Percentiles rank a stretch among this genome's conserved stretches.
Conservation (phyloP, 2,113 vertebrate species). For the Galbula dea region DNA sequence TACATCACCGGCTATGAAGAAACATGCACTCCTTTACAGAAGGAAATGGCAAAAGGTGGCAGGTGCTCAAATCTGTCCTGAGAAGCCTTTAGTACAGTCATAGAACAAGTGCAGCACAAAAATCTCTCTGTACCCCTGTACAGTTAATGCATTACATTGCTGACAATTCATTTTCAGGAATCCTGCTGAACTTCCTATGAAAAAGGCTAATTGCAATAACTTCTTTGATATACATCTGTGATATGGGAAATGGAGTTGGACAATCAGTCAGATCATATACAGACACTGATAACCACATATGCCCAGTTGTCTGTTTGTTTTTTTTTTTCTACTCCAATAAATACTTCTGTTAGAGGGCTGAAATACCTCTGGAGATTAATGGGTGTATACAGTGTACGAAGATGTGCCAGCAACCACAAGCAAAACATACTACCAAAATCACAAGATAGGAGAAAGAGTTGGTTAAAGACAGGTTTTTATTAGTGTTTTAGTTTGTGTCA, state of each 20-base stretch:
- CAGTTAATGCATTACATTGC: not conserved
- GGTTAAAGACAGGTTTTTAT: not conserved
- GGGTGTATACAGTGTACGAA: not conserved
- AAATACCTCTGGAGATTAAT: not conserved
- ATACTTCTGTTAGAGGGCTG: not conserved
- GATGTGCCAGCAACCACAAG: not conserved
- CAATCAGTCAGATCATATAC: not conserved
- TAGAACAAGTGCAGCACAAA: not conserved
- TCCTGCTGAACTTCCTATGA: not conserved
- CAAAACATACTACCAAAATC: not conserved
- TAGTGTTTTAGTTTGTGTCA: not conserved
- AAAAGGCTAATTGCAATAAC: not conserved
- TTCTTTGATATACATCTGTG: not conserved
- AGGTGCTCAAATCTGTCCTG: not conserved
- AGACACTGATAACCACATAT: not conserved
- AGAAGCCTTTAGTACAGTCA: not conserved
- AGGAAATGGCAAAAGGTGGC: not conserved
- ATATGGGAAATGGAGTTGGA: not conserved
- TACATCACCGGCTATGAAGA: not conserved
- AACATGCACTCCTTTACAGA: not conserved
- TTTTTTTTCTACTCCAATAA: not conserved
- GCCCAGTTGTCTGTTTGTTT: not conserved
- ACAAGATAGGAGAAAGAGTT: not conserved
- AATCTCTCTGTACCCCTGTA: not conserved
- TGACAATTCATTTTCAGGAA: not conserved